Evolutionary conservation across 2,888 invertebrate species (phyloP), one percentile per base, ranked within the genome.

Genomic region (Pycnomerus fuliginosus): DNA sequence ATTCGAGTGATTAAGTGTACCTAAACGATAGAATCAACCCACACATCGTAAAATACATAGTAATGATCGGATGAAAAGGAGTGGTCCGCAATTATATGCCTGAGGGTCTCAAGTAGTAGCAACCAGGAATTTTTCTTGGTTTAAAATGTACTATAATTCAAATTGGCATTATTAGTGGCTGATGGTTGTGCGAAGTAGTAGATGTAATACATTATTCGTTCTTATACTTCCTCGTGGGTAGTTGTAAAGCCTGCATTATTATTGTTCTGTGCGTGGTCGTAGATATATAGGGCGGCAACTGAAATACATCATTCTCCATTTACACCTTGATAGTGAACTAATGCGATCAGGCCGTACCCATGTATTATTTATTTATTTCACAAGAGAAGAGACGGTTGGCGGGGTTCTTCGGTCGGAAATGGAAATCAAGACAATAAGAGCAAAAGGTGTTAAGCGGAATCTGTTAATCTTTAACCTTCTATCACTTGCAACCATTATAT

Each of bases 251-350:
- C 17, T 39, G 54, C 44, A 49, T 47, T 48, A 45, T 48, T 47
- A 45, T 30, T 50, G 45, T 35, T 44, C 25, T 27, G 17, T 52
- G 55, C 55, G 55, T 55, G 55, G 55, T 55, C 53, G 53, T 41
- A 52, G 53, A 55, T 53, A 55, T 53, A 55, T 55, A 39, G 52
- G 44, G 45, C 50, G 44, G 46, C 35, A 45, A 49, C 46, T 44
- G 43, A 48, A 54, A 56, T 56, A 55, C 53, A 56, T 56, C 54
- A 56, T 48, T 52, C 50, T 51, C 50, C 49, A 52, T 55, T 55
- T 56, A 52, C 56, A 54, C 54, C 52, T 56, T 54, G 47, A 51
- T 53, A 52, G 46, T 34, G 38, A 38, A 44, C 47, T 43, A 50
- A 51, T 48, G 45, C 40, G 46, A 51, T 55, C 48, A 44, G 37